A percentile compares a stretch with the other conserved stretches of the same genome.
These are phyloP conservation scores for Enteromius unitaeniatus DNA, from an alignment of 2,797 vertebrate genomes.

Conservation along the genomic window DNA sequence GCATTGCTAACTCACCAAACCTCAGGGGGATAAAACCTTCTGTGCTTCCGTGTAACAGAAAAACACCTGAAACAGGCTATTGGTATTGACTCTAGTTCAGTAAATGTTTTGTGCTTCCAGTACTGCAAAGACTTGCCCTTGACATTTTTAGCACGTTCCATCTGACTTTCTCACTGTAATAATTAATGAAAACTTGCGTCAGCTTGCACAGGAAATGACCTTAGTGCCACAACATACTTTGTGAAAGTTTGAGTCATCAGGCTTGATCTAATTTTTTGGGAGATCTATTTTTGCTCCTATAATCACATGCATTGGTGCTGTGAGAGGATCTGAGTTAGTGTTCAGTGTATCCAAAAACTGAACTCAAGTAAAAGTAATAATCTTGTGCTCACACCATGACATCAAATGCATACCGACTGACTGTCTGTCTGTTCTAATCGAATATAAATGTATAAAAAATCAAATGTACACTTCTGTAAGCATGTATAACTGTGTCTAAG, in stretches of 20 bases:
- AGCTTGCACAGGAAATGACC: constrained; percentile 53
- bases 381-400: neutral
- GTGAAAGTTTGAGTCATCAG: constrained; percentile 46
- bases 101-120: neutral
- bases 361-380: constrained; percentile 1
- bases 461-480: neutral
- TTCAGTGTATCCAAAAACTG: neutral
- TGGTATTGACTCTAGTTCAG: neutral
- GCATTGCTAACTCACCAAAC: no score
- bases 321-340: neutral
- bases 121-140: neutral
- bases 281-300: constrained; percentile 24
- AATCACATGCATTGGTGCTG: constrained; percentile 7
- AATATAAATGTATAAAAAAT: neutral
- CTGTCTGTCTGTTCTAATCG: neutral
- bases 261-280: constrained; percentile 17
- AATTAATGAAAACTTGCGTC: constrained; percentile 37
- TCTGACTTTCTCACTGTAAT: constrained; percentile 12
- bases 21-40: neutral
- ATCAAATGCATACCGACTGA: neutral
- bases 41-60: neutral
- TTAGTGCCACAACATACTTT: constrained; percentile 37
- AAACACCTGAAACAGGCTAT: constrained; percentile 1
- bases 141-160: constrained; percentile 4
- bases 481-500: neutral